Percentiles rank a stretch among this genome's conserved stretches.
Conservation (phyloP, 2,797 vertebrate species). For the Astyanax mexicanus region DNA sequence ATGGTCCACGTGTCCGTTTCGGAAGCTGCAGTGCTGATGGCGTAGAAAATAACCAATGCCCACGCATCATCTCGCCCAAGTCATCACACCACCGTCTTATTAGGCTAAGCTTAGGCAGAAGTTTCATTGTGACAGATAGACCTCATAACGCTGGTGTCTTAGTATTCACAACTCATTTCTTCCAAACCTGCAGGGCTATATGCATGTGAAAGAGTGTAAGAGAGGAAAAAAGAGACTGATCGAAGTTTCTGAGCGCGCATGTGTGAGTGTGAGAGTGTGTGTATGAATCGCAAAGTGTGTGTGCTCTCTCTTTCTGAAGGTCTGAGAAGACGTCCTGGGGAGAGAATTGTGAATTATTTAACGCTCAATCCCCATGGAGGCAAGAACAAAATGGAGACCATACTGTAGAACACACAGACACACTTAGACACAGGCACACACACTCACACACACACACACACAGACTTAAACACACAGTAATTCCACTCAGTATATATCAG, state of each 20-base stretch:
- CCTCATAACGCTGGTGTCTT: neutral
- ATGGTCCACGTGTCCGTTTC: slow-evolving; percentile 10
- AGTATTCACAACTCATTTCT: neutral
- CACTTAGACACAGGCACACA: neutral
- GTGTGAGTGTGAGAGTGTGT: slow-evolving; percentile 2
- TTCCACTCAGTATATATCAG: neutral
- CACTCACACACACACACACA: neutral
- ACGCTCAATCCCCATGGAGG: slow-evolving; percentile 18
- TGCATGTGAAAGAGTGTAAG: slow-evolving; percentile 52
- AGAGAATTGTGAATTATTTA: slow-evolving; percentile 47
- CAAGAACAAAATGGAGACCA: slow-evolving; percentile 28
- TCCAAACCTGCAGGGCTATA: slow-evolving; percentile 40
- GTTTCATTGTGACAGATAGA: neutral
- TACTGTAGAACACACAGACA: neutral
- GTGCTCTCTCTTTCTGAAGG: slow-evolving; percentile 5
- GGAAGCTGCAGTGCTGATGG: neutral
- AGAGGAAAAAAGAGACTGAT: slow-evolving; percentile 25
- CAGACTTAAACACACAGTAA: neutral
- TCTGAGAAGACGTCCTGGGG: slow-evolving; percentile 38
- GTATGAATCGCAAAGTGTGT: slow-evolving; percentile 5
- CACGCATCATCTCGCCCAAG: neutral
- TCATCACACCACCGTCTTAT: neutral
- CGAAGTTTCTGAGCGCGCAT: neutral
- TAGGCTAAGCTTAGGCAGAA: neutral
- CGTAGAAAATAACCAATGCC: neutral